phyloP scores from a whole-genome alignment of 2,113 vertebrate species.

The Apodemus speciosus region DNA sequence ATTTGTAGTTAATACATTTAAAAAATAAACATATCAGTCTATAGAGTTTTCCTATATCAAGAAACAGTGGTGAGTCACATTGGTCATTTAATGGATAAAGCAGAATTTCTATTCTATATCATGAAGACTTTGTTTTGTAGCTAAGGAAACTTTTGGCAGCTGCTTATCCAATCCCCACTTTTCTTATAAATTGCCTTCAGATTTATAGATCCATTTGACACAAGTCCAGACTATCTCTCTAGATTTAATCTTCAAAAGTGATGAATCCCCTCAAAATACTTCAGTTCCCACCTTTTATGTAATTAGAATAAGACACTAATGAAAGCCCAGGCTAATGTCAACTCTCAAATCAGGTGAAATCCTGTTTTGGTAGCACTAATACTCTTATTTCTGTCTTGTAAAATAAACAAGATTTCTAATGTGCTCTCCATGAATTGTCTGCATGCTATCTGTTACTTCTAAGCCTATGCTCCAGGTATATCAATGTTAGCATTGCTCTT shows the following conservation, averaged over 20 bases:
- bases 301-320: background rate
- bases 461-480: background rate
- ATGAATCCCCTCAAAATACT: background rate
- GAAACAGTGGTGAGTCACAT: background rate
- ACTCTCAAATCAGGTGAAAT: background rate
- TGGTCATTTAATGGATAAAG: background rate
- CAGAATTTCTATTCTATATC: rapidly evolving
- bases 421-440: background rate
- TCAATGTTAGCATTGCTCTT: background rate
- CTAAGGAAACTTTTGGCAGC: background rate
- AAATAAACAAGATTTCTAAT: background rate
- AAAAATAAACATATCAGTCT: background rate
- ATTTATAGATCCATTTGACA: background rate
- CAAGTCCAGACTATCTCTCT: background rate
- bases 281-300: background rate
- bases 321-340: background rate
- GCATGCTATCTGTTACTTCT: background rate
- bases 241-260: background rate
- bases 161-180: background rate
- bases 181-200: background rate
- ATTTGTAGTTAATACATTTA: background rate
- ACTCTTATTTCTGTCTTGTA: background rate
- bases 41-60: background rate
- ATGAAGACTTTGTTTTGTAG: background rate
- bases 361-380: background rate